Evolutionary conservation across 2,888 invertebrate species (phyloP).

Genomic region (Penaeus monodon): DNA sequence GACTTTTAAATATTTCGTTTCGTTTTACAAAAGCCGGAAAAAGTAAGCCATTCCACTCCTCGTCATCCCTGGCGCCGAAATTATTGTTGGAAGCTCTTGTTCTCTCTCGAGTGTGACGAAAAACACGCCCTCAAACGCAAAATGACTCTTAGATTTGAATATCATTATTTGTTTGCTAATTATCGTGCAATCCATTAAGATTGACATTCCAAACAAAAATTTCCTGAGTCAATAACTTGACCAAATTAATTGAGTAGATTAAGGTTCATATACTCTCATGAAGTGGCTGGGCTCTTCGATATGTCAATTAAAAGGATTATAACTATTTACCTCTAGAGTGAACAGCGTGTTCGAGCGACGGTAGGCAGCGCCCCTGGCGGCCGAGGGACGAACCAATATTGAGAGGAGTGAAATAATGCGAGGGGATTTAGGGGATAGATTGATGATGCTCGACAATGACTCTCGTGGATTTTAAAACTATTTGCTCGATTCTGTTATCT

Average conservation of each 20-base stretch:
- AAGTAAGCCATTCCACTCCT: no score
- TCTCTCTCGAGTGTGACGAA: no score
- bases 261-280: conserved; percentile 27
- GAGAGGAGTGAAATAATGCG: conserved; percentile 47
- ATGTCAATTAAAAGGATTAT: conserved; percentile 47
- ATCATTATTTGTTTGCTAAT: conserved; percentile 44
- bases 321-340: conserved; percentile 17
- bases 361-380: conserved; percentile 15
- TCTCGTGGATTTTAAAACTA: conserved; percentile 53
- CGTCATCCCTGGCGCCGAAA: no score
- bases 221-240: conserved; percentile 32
- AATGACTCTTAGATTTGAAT: no score
- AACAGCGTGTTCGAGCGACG: no score
- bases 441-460: conserved; percentile 57
- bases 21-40: no score
- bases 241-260: conserved; percentile 36
- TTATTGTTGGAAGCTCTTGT: no score
- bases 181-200: conserved; percentile 35
- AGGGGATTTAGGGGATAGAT: conserved; percentile 50
- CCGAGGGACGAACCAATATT: background rate
- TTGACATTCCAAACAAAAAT: conserved; percentile 27
- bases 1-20: no score
- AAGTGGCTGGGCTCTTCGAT: conserved; percentile 42
- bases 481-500: conserved; percentile 36
- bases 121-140: no score